Conservation (phyloP, 2,888 invertebrate genomes). For the Amiota mariae region DNA sequence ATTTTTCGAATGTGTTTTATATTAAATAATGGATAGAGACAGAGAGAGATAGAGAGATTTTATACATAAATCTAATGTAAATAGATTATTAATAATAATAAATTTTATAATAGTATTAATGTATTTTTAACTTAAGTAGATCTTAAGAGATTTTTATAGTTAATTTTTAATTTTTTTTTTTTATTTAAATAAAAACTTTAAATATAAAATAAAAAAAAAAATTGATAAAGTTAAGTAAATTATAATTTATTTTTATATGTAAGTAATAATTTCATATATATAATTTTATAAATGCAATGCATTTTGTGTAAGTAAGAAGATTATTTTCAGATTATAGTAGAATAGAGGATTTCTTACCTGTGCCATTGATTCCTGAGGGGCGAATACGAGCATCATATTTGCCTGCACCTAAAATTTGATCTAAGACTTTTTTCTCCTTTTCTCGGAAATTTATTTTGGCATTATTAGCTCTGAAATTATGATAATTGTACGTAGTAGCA, state of each 20-base stretch:
- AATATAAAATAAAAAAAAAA: conserved; percentile 25
- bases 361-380: conserved; percentile 94
- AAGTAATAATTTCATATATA: background rate
- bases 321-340: background rate
- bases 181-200: background rate
- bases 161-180: conserved; percentile 33
- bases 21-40: background rate
- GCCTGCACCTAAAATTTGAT: conserved; percentile 92
- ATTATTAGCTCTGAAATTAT: conserved; percentile 81
- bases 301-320: background rate
- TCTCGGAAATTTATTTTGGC: conserved; percentile 92
- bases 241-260: conserved; percentile 1
- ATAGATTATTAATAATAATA: background rate
- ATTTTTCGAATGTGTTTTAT: background rate
- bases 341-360: conserved; percentile 80
- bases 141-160: conserved; percentile 23
- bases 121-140: background rate
- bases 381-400: conserved; percentile 94
- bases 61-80: conserved; percentile 30
- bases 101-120: no score
- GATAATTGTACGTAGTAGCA: conserved; percentile 65
- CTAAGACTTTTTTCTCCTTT: conserved; percentile 94
- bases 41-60: no score
- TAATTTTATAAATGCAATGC: background rate
- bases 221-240: background rate